A percentile compares a stretch with the other conserved stretches of the same genome.
Conservation (phyloP, 2,888 invertebrate species). For the Temnothorax unifasciatus region DNA sequence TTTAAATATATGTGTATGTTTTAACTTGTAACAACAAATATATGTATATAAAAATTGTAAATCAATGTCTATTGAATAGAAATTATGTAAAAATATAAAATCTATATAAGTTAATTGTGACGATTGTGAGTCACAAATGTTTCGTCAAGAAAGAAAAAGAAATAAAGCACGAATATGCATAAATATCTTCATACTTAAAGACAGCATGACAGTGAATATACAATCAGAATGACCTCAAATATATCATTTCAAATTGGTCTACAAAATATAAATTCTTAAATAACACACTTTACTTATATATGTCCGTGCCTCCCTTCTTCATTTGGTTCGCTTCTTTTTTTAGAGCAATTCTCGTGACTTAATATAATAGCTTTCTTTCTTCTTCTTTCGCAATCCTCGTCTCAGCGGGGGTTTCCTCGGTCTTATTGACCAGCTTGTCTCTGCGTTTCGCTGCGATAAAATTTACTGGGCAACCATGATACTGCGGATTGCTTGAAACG, state of each 20-base stretch:
- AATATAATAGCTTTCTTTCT: slow-evolving; percentile 1
- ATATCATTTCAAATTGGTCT: background rate
- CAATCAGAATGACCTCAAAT: background rate
- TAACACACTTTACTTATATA: background rate
- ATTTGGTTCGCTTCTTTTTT: background rate
- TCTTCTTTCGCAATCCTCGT: background rate
- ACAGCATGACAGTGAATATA: background rate
- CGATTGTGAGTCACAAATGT: background rate
- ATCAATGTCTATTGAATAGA: background rate
- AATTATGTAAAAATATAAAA: background rate
- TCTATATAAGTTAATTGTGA: background rate
- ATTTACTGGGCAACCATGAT: slow-evolving; percentile 10
- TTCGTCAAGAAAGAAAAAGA: background rate
- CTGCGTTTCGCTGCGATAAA: background rate
- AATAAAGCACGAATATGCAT: background rate
- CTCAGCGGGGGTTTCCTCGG: background rate
- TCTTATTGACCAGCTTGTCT: background rate
- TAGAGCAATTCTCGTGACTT: background rate
- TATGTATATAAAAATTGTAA: background rate
- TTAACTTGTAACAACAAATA: background rate
- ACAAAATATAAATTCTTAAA: background rate
- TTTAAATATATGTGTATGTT: background rate
- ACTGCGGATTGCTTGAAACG: slow-evolving; percentile 4
- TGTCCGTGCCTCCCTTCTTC: background rate
- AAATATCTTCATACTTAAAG: background rate